Conservation (phyloP, 2,113 vertebrate genomes). For the Lasiurus borealis region DNA sequence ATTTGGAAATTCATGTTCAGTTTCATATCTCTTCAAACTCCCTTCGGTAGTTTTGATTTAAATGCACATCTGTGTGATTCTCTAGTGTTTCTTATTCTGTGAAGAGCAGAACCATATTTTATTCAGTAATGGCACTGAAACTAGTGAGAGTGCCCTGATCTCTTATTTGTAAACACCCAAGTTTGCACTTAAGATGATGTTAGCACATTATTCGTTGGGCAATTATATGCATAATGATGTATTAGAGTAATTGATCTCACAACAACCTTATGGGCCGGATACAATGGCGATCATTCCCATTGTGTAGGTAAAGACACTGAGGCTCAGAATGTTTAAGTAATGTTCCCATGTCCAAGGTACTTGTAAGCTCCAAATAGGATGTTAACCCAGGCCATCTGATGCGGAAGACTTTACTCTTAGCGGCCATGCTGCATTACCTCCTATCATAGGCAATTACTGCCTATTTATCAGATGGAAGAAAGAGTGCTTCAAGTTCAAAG, state of each 20-base stretch:
- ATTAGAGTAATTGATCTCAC: neutral
- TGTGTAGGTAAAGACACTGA: neutral
- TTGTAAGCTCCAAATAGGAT: neutral
- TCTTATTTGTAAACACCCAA: conserved; percentile 2
- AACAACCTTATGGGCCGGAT: neutral
- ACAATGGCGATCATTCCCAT: neutral
- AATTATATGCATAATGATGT: neutral
- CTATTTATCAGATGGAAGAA: neutral
- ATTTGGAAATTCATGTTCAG: conserved; percentile 35
- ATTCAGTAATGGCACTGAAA: neutral
- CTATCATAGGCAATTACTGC: neutral
- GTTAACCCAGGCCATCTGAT: neutral
- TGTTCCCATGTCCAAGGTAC: neutral
- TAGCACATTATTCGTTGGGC: neutral
- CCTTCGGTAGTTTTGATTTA: neutral
- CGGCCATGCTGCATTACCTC: neutral
- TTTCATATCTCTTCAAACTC: conserved; percentile 35
- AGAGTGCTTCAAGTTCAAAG: neutral
- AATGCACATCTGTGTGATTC: conserved; percentile 11
- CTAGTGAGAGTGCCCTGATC: neutral
- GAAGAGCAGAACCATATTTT: neutral
- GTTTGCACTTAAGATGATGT: conserved; percentile 9
- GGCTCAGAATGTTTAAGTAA: conserved; percentile 3
- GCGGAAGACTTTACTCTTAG: neutral
- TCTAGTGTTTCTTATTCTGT: neutral